phyloP scores from a whole-genome alignment of 2,888 invertebrate genomes.

The Spilosoma lubricipeda region DNA sequence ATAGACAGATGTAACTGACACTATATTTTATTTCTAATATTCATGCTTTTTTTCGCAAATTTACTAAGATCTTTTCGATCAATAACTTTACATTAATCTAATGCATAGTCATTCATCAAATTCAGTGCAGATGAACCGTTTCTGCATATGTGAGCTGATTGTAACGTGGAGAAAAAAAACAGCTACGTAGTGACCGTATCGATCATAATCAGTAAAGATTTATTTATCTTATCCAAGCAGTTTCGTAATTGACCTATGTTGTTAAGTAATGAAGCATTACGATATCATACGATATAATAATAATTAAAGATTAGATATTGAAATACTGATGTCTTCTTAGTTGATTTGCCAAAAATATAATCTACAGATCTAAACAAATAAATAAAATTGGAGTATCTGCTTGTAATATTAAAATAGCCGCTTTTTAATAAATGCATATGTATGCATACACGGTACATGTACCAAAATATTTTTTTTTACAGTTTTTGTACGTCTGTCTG shows the following conservation, averaged over 20 bases:
- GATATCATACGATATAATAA: too few relatives aligned
- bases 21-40: neutral
- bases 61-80: neutral
- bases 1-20: neutral
- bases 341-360: neutral
- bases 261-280: neutral
- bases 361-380: too few relatives aligned
- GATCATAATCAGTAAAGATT: conserved; percentile 3
- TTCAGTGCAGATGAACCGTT: conserved; percentile 3
- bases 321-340: neutral
- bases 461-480: too few relatives aligned
- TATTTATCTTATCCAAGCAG: neutral
- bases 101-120: conserved; percentile 8
- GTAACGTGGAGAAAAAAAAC: neutral
- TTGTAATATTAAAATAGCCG: too few relatives aligned
- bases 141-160: neutral
- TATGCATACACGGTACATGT: too few relatives aligned
- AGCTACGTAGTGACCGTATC: neutral
- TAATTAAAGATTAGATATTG: neutral
- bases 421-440: too few relatives aligned
- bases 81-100: too few relatives aligned
- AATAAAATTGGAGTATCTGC: too few relatives aligned
- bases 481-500: too few relatives aligned
- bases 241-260: neutral
- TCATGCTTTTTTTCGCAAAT: neutral